Evolutionary conservation across 1,140 invertebrate species (phyloP).

Genomic region (Cardiocondyla obscurior): DNA sequence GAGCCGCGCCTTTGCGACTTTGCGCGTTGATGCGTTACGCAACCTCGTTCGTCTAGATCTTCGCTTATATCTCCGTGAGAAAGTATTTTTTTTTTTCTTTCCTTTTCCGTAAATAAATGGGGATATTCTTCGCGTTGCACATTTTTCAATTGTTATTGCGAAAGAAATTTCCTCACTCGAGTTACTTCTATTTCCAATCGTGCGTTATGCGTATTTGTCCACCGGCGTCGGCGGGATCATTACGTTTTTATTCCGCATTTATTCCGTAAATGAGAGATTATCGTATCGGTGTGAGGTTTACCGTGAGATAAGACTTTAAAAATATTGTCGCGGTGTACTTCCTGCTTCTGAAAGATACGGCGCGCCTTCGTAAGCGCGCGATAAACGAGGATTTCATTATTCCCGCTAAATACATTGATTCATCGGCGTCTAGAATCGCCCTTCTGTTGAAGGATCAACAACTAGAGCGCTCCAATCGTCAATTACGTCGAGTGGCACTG

Average conservation of each 20-base stretch:
- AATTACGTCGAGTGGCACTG: conserved; percentile 19
- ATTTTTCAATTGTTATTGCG: background rate
- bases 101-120: background rate
- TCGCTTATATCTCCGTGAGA: background rate
- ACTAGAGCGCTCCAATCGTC: conserved; percentile 11
- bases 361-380: background rate
- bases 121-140: background rate
- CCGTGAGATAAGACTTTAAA: background rate
- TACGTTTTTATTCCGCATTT: too few relatives aligned
- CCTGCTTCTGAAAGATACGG: conserved; percentile 22
- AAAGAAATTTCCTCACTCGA: background rate
- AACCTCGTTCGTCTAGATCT: background rate
- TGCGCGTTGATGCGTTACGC: background rate
- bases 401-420: too few relatives aligned
- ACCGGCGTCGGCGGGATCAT: background rate
- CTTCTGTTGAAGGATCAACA: conserved; percentile 14
- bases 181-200: background rate
- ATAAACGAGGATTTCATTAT: background rate
- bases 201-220: background rate
- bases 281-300: background rate
- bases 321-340: conserved; percentile 31
- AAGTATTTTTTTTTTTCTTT: background rate
- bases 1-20: background rate
- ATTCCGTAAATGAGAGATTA: background rate
- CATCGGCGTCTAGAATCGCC: conserved; percentile 8